Conservation (phyloP, 2,888 invertebrate species). For the Dorcus parallelipipedus region DNA sequence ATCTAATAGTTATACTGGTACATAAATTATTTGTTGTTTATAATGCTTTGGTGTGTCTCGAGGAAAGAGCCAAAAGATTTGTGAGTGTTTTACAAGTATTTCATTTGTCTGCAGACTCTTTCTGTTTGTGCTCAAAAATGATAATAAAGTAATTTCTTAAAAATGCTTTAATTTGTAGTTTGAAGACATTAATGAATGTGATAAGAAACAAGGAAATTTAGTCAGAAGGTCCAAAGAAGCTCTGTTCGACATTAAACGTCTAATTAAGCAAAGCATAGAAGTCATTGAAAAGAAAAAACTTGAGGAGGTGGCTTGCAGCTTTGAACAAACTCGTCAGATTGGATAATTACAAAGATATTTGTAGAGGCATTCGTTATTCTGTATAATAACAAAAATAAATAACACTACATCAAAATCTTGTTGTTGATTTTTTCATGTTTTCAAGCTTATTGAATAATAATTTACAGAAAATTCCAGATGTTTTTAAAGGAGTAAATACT, state of each 20-base stretch:
- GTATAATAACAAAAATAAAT: no score
- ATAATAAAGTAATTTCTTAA: background rate
- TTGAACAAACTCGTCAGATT: no score
- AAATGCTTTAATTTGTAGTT: constrained; percentile 1
- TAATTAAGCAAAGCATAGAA: background rate
- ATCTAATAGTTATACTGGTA: constrained; percentile 16
- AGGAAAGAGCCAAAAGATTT: constrained; percentile 2
- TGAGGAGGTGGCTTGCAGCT: no score
- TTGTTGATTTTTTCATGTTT: no score
- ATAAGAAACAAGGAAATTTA: background rate
- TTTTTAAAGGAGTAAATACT: no score
- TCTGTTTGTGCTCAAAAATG: background rate
- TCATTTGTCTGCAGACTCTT: no score
- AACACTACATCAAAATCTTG: no score
- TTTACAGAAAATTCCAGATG: no score
- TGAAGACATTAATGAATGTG: background rate
- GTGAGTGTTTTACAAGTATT: background rate
- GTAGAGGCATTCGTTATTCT: no score
- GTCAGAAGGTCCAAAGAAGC: background rate
- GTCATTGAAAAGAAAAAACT: background rate
- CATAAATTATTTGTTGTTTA: constrained; percentile 16
- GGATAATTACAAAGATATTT: no score
- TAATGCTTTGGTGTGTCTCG: constrained; percentile 10
- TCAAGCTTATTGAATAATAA: no score
- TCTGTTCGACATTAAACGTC: background rate